phyloP scores from a whole-genome alignment of 2,888 invertebrate genomes.

The Diarsia rubi region DNA sequence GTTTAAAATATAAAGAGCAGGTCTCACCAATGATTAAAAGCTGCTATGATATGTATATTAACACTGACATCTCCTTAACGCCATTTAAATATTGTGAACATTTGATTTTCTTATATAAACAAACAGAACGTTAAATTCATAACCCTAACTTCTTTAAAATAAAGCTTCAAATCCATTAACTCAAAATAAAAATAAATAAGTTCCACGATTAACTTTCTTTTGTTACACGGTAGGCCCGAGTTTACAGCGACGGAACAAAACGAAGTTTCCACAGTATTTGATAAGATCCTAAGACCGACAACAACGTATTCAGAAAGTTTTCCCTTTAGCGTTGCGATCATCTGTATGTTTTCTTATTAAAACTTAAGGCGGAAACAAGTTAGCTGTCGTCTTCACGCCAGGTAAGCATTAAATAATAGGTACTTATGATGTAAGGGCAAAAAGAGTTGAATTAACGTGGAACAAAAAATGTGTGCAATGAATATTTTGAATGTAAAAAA shows the following conservation, averaged over 20 bases:
- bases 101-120: neutral
- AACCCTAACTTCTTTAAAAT: neutral
- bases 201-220: slow-evolving; percentile 45
- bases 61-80: neutral
- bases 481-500: neutral
- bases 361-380: slow-evolving; percentile 54
- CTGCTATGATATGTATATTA: neutral
- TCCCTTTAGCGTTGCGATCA: slow-evolving; percentile 50
- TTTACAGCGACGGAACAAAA: slow-evolving; percentile 51
- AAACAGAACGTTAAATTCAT: neutral
- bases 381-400: slow-evolving; percentile 60
- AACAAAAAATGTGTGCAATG: neutral
- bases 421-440: slow-evolving; percentile 75
- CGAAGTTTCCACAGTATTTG: slow-evolving; percentile 60
- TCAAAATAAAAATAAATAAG: slow-evolving; percentile 4
- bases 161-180: neutral
- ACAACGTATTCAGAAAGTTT: slow-evolving; percentile 60
- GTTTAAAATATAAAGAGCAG: neutral
- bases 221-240: slow-evolving; percentile 41
- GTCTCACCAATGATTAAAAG: neutral
- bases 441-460: slow-evolving; percentile 63
- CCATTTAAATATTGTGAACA: neutral
- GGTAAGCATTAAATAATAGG: slow-evolving; percentile 63
- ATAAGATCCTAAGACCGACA: slow-evolving; percentile 54
- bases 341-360: slow-evolving; percentile 62